These are phyloP conservation scores for Sebastes flavidus DNA, from an alignment of 2,797 vertebrate species.

Conservation along the genomic window DNA sequence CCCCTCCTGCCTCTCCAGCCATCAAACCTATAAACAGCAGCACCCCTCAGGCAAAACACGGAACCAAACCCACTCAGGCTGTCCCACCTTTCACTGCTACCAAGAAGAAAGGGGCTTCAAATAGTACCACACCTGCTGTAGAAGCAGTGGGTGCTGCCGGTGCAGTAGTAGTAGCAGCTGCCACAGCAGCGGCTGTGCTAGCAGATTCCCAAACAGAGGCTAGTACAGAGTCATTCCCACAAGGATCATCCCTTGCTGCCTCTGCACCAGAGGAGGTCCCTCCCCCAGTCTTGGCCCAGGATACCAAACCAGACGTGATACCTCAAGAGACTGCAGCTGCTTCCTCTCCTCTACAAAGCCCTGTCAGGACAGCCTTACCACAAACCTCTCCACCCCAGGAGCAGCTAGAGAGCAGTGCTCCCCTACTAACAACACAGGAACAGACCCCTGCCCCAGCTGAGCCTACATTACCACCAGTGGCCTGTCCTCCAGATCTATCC, in stretches of 20 bases:
- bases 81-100: slow-evolving; percentile 56
- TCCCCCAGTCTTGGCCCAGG: neutral
- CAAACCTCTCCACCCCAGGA: slow-evolving; percentile 2
- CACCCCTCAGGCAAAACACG: slow-evolving; percentile 47
- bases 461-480: slow-evolving; percentile 6
- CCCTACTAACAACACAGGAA: neutral
- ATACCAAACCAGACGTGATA: neutral
- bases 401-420: neutral
- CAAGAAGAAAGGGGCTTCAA: slow-evolving; percentile 35
- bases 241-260: neutral
- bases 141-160: neutral
- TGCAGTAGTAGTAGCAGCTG: neutral
- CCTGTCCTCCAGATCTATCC: neutral
- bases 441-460: slow-evolving; percentile 17
- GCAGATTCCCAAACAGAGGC: slow-evolving; percentile 1
- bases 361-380: neutral
- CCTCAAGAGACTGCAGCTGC: slow-evolving; percentile 22
- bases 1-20: slow-evolving; percentile 51
- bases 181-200: neutral
- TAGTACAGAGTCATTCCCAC: neutral
- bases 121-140: neutral
- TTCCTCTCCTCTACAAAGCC: slow-evolving; percentile 14
- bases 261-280: slow-evolving; percentile 29
- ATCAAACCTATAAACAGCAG: slow-evolving; percentile 44
- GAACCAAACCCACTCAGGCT: slow-evolving; percentile 73